Evolutionary conservation across 2,113 vertebrate genomes (phyloP), one percentile per base, ranked within the genome.

Genomic region (Cavia porcellus): DNA sequence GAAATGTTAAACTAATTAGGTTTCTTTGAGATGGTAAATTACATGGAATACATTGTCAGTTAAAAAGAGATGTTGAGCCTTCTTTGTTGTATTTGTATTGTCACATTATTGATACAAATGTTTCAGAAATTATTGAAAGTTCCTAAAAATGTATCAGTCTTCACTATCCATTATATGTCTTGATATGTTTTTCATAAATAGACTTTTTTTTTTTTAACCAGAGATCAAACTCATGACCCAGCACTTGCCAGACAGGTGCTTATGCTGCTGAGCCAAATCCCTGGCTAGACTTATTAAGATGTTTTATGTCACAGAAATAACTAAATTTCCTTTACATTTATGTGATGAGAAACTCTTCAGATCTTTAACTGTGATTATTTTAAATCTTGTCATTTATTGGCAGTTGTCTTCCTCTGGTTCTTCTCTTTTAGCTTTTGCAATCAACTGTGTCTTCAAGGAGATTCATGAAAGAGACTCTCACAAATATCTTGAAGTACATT

Each of bases 221-320:
- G n/a, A n/a, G n/a, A n/a, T n/a, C n/a, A n/a, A n/a, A n/a, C n/a
- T n/a, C n/a, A n/a, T n/a, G n/a, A n/a, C n/a, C n/a, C n/a, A n/a
- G n/a, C n/a, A n/a, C n/a, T n/a, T n/a, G n/a, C n/a, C n/a, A n/a
- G n/a, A n/a, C n/a, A n/a, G n/a, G n/a, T n/a, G n/a, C n/a, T n/a
- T n/a, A n/a, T n/a, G n/a, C n/a, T n/a, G n/a, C n/a, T n/a, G n/a
- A n/a, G n/a, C n/a, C n/a, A n/a, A n/a, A n/a, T n/a, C n/a, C n/a
- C n/a, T n/a, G n/a, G n/a, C n/a, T n/a, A n/a, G n/a, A n/a, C n/a
- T n/a, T n/a, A n/a, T 47, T 88, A 79, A 91, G 72, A 72, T 70
- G 45, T 68, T 62, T 42, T 85, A n/a, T 80, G 32, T 83, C 47
- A 80, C 38, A 95, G 68, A 91, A 95, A 89, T 57, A 94, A 96